Evolutionary conservation across 2,888 invertebrate genomes (phyloP).

Genomic region (Lepidocyrtinus sp.): DNA sequence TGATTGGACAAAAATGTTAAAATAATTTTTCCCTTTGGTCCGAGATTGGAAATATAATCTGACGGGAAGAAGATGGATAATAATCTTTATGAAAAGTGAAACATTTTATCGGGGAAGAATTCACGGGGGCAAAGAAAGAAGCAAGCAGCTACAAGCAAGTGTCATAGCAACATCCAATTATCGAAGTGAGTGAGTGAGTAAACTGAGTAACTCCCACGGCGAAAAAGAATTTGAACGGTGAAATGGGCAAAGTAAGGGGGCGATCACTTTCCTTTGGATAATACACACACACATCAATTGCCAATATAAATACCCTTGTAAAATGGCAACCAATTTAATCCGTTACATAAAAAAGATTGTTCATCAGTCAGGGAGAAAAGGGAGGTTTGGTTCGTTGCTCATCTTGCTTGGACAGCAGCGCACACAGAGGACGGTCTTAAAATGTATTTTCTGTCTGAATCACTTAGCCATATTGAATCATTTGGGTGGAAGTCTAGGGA

Average conservation of each 20-base stretch:
- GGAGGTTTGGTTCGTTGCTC: constrained; percentile 4
- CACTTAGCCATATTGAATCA: neutral
- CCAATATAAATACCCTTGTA: constrained; percentile 5
- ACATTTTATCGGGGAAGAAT: neutral
- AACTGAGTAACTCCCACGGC: constrained; percentile 20
- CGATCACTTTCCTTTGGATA: neutral
- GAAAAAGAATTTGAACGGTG: neutral
- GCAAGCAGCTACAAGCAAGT: constrained; percentile 21
- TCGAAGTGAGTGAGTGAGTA: constrained; percentile 29
- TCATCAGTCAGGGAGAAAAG: neutral
- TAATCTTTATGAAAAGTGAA: constrained; percentile 1
- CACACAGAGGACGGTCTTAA: neutral
- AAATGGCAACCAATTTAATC: neutral
- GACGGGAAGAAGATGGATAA: constrained; percentile 7
- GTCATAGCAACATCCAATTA: constrained; percentile 52
- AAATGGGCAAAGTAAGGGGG: constrained; percentile 12
- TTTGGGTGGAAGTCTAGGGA: neutral
- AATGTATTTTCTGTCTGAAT: neutral
- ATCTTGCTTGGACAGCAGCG: neutral
- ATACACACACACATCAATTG: neutral
- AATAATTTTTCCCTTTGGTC: neutral
- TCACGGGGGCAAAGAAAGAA: constrained; percentile 16
- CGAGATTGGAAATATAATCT: constrained; percentile 13
- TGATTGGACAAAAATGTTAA: neutral
- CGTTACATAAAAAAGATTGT: constrained; percentile 7